Evolutionary conservation across 2,113 vertebrate genomes (phyloP).

Genomic region (Hippoglossus stenolepis): DNA sequence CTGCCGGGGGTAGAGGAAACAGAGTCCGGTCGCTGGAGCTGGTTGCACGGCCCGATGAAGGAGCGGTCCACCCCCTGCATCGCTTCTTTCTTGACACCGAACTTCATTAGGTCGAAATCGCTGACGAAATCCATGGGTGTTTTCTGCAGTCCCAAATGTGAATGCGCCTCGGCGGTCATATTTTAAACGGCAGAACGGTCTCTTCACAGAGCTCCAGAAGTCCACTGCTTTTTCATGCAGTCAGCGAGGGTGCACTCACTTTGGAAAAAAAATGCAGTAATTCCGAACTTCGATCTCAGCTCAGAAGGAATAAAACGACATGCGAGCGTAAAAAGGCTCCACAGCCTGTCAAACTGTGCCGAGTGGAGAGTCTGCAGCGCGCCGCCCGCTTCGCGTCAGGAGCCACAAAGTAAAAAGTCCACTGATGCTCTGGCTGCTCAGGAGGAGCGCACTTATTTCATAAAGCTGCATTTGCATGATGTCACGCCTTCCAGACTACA

Average conservation of each 20-base stretch:
- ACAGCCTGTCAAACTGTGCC: constrained; percentile 8
- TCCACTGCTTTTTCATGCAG: constrained; percentile 63
- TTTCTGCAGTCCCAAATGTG: constrained; percentile 89
- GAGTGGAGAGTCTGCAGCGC: constrained; percentile 10
- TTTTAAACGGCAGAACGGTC: constrained; percentile 5
- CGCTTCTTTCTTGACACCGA: constrained; percentile 96
- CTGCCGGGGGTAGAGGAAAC: constrained; percentile 96
- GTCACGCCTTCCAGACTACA: constrained; percentile 73
- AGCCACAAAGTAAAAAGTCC: constrained; percentile 24
- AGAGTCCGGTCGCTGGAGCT: constrained; percentile 95
- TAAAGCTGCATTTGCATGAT: constrained; percentile 76
- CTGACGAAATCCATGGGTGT: constrained; percentile 94
- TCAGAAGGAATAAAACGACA: constrained; percentile 6
- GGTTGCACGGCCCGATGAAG: constrained; percentile 91
- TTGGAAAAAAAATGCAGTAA: constrained; percentile 16
- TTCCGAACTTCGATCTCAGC: constrained; percentile 57
- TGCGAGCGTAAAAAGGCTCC: constrained; percentile 15
- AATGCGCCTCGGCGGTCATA: constrained; percentile 92
- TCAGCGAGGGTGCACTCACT: constrained; percentile 33
- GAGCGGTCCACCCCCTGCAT: constrained; percentile 91
- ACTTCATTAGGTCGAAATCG: constrained; percentile 94
- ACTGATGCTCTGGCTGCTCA: constrained; percentile 52
- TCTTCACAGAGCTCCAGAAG: constrained; percentile 45
- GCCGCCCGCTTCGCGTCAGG: constrained; percentile 25
- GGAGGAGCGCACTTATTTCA: constrained; percentile 77